Conservation (phyloP, 1,140 invertebrate species). For the Cyphomyrmex costatus region DNA sequence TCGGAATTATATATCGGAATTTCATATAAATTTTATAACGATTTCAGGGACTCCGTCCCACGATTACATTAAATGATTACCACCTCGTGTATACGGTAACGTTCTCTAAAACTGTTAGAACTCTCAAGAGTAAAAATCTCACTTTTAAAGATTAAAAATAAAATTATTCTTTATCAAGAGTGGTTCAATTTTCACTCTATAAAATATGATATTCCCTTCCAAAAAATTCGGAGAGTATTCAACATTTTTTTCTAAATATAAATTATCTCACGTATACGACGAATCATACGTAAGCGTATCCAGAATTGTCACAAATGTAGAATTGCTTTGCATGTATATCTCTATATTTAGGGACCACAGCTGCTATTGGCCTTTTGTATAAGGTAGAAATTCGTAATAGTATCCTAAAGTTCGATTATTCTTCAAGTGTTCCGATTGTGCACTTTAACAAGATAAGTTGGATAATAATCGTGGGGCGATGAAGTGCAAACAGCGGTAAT, state of each 20-base stretch:
- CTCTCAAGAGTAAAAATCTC: no score
- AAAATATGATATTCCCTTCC: no score
- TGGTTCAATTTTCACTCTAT: no score
- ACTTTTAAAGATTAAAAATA: no score
- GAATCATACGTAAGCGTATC: background rate
- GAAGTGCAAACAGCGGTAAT: constrained; percentile 63
- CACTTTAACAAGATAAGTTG: constrained; percentile 54
- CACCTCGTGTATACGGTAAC: no score
- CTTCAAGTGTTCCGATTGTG: constrained; percentile 14
- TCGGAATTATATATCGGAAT: no score
- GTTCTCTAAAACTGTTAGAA: no score
- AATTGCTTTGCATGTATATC: background rate
- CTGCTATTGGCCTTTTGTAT: background rate
- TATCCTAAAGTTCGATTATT: background rate
- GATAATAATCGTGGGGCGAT: constrained; percentile 56
- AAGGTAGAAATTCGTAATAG: background rate
- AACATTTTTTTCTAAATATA: background rate
- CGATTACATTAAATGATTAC: no score
- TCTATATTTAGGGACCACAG: background rate
- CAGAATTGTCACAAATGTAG: background rate
- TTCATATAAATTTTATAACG: no score
- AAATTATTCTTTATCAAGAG: no score
- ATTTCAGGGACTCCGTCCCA: no score
- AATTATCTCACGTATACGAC: background rate
- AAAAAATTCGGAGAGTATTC: no score